Evolutionary conservation across 1,140 invertebrate genomes (phyloP).

Genomic region (Aphidius gifuensis): DNA sequence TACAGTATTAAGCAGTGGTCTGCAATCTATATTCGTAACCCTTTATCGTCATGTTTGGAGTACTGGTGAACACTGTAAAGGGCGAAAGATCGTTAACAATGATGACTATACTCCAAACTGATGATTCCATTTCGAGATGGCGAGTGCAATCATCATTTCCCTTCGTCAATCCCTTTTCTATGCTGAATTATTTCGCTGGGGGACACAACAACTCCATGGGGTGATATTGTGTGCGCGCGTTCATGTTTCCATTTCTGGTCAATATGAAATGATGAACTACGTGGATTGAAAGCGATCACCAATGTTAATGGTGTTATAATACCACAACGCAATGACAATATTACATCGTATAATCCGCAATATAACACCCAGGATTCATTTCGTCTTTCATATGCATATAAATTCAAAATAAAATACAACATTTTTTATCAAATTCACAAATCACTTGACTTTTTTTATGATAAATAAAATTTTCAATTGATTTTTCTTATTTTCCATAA

Average conservation of each 20-base stretch:
- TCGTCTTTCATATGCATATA: constrained; percentile 9
- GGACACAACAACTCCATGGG: too few species aligned
- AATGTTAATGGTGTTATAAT: constrained; percentile 53
- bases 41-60: too few species aligned
- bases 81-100: constrained; percentile 37
- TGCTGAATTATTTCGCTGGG: not conserved
- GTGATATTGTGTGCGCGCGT: constrained; percentile 2
- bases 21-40: too few species aligned
- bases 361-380: constrained; percentile 23
- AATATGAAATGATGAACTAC: constrained; percentile 52
- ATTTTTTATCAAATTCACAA: too few species aligned
- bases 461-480: too few species aligned
- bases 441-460: too few species aligned
- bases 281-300: constrained; percentile 53
- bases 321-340: constrained; percentile 30
- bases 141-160: constrained; percentile 21
- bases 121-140: constrained; percentile 27
- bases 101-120: constrained; percentile 39
- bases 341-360: constrained; percentile 23
- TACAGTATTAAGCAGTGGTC: too few species aligned
- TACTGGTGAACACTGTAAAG: not conserved
- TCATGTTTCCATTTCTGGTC: constrained; percentile 25
- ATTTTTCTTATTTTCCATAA: too few species aligned
- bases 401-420: too few species aligned
- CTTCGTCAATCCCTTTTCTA: not conserved